A percentile compares a stretch with the other conserved stretches of the same genome.
Evolutionary conservation across 2,797 vertebrate species (phyloP).

Genomic region (Erethizon dorsatum): DNA sequence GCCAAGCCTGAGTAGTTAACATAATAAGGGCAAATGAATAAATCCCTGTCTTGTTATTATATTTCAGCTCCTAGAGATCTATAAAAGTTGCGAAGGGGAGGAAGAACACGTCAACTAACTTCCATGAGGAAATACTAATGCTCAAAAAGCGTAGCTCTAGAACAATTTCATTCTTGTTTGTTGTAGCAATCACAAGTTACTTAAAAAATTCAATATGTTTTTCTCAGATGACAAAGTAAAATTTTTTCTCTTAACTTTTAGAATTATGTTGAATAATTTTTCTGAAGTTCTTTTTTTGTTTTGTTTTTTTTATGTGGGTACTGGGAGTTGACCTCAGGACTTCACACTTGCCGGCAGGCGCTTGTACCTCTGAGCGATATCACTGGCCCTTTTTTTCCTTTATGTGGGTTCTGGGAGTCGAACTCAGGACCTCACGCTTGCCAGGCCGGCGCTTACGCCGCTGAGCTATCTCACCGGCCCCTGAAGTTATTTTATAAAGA

Average conservation of each 20-base stretch:
- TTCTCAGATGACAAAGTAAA: not conserved
- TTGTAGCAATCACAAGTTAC: not conserved
- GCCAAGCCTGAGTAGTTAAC: constrained; percentile 76
- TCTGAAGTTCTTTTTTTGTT: no score
- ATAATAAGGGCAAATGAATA: constrained; percentile 78
- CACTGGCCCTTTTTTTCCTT: no score
- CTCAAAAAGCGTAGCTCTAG: constrained; percentile 44
- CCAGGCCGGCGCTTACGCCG: no score
- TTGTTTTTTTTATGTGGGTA: no score
- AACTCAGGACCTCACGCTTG: no score
- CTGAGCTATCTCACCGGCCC: no score
- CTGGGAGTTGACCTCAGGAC: no score
- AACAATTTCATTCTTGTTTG: not conserved
- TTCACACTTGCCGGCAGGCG: no score
- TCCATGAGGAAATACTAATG: constrained; percentile 61
- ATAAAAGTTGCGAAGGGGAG: not conserved
- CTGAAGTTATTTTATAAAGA: not conserved
- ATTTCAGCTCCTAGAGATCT: constrained; percentile 73
- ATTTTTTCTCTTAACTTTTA: not conserved
- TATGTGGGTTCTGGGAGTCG: no score
- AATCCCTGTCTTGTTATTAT: constrained; percentile 77
- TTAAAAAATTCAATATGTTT: not conserved
- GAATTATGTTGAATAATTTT: not conserved
- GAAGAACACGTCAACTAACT: constrained; percentile 70
- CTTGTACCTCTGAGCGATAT: no score